A percentile compares a stretch with the other conserved stretches of the same genome.
These are phyloP conservation scores for Escarpia spicata DNA, from an alignment of 2,888 invertebrate species.

Conservation along the genomic window DNA sequence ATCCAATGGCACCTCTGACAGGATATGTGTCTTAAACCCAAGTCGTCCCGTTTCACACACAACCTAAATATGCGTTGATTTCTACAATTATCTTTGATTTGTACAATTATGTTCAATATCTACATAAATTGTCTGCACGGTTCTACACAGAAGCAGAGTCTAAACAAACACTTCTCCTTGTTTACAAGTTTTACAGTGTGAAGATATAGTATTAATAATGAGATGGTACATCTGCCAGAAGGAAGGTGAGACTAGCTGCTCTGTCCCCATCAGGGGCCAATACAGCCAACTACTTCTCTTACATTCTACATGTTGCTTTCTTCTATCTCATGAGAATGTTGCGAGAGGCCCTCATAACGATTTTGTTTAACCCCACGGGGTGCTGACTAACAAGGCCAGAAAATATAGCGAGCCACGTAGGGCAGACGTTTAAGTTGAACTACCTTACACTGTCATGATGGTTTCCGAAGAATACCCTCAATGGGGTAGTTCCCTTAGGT, in stretches of 20 bases:
- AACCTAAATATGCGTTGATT: background rate
- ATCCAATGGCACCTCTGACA: background rate
- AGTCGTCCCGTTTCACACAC: background rate
- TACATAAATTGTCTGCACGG: background rate
- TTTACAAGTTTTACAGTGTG: background rate
- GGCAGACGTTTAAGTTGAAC: no score
- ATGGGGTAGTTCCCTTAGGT: background rate
- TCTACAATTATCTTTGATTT: conserved; percentile 8
- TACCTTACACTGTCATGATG: background rate
- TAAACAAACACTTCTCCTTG: background rate
- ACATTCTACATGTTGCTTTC: background rate
- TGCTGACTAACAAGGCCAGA: background rate
- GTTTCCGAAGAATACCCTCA: background rate
- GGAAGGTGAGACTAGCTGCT: background rate
- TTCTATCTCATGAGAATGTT: background rate
- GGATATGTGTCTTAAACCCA: background rate
- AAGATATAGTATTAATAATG: background rate
- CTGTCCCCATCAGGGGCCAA: background rate
- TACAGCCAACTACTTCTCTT: background rate
- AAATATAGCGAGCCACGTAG: background rate
- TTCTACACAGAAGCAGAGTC: background rate
- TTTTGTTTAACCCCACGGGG: background rate
- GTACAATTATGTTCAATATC: conserved; percentile 10
- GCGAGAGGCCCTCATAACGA: background rate
- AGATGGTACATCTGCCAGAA: background rate